phyloP scores from a whole-genome alignment of 2,888 invertebrate genomes.

The Napeogenes sylphis region DNA sequence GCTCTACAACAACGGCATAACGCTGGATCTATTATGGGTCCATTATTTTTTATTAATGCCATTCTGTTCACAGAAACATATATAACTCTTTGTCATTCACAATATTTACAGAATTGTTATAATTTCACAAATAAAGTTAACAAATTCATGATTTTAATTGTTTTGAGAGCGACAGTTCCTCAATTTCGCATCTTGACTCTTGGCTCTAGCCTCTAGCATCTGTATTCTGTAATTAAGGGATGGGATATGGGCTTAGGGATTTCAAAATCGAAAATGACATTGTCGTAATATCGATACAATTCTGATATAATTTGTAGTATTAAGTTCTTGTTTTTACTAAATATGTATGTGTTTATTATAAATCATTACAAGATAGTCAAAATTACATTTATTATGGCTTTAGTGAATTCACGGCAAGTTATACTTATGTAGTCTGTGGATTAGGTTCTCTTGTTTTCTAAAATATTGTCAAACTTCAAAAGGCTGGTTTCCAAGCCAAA shows the following conservation, averaged over 20 bases:
- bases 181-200: constrained; percentile 9
- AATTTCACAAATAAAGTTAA: constrained; percentile 11
- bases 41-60: constrained; percentile 58
- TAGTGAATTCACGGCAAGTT: background rate
- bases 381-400: background rate
- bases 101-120: constrained; percentile 13
- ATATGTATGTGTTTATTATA: background rate
- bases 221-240: background rate
- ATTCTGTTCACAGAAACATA: constrained; percentile 37
- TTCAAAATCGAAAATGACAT: background rate
- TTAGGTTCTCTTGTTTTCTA: background rate
- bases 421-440: constrained; percentile 1
- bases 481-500: constrained; percentile 21
- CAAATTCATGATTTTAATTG: constrained; percentile 13
- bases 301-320: background rate
- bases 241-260: background rate
- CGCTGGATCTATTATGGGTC: constrained; percentile 65
- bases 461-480: constrained; percentile 13
- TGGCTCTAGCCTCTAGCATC: background rate
- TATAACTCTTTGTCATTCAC: constrained; percentile 14
- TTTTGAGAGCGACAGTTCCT: constrained; percentile 17
- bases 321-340: too few relatives aligned
- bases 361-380: background rate
- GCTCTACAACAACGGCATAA: constrained; percentile 68
- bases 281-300: background rate